Base-by-base conservation (phyloP, 2,113 vertebrate species). In the Eira barbara region DNA sequence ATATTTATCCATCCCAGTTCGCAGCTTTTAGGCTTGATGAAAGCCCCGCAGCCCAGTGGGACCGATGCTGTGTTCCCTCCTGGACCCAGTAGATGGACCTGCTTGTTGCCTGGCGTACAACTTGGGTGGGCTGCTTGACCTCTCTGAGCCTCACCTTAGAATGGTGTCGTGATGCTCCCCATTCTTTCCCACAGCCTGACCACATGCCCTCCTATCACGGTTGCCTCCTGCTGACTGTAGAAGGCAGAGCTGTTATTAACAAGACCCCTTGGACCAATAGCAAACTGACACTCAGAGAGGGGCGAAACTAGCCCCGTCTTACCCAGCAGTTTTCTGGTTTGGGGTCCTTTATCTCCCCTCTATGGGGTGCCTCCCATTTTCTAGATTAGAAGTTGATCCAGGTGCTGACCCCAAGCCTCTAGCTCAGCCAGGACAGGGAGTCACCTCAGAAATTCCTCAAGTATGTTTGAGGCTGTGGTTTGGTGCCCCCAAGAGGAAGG, bases 1-100 rank as follows among this genome's bases (percentile, higher is more conserved):
- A 98, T 97, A 98, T 97, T 98, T 98, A 97, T 96, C 90, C 91
- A 74, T 65, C 82, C 47, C 29, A 21, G 42, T 82, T 97, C 55
- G 36, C 45, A 96, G 91, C 76, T 92, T 94, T 85, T 89, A 81
- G 85, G 36, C 71, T 15, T 95, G 93, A 69, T 76, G 83, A 96
- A 96, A 95, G 76, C 65, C 71, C 79, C 0, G 7, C 31, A 55
- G 12, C 52, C 74, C 25, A 3, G 45, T n/a, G 49, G 57, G 36
- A 49, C 0, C 4, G n/a, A 52, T 23, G 13, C 87, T 69, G 52
- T 21, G 31, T 39, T 67, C 71, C 63, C 17, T 79, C 47, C 52
- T 49, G 52, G 52, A 85, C 55, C 11, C 52, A n/a, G 73, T 57
- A 80, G 76, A 47, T 10, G 34, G n/a, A 52, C 71, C 65, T 96